phyloP scores from a whole-genome alignment of 2,113 vertebrate species.

The Poeciliopsis prolifica region DNA sequence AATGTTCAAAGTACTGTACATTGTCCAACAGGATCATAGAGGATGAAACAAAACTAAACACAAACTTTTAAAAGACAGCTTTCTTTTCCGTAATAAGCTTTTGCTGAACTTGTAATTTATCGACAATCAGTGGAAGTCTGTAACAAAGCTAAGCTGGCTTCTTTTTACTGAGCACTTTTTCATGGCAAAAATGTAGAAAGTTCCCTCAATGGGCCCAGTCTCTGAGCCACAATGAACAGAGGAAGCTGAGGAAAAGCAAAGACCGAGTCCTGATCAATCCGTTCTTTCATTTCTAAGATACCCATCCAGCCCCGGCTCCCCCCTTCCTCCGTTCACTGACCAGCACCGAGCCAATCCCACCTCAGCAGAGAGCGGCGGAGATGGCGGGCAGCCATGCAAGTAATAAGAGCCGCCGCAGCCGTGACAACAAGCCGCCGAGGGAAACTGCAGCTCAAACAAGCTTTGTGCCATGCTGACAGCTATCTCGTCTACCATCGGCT shows the following conservation, averaged over 20 bases:
- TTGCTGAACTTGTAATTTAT: conserved; percentile 2
- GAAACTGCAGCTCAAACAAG: conserved; percentile 70
- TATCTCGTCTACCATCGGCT: conserved; percentile 72
- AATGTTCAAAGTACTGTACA: background rate
- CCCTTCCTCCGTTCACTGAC: conserved; percentile 45
- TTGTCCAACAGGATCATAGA: conserved; percentile 33
- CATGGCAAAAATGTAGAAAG: conserved; percentile 54
- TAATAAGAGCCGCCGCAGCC: conserved; percentile 65
- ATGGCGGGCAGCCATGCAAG: conserved; percentile 62
- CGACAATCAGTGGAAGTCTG: conserved; percentile 33
- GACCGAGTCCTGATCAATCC: conserved; percentile 77
- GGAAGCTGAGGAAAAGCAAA: conserved; percentile 74
- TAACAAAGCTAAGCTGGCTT: conserved; percentile 50
- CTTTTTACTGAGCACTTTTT: conserved; percentile 46
- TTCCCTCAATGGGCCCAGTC: conserved; percentile 80
- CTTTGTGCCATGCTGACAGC: conserved; percentile 74
- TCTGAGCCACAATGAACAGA: conserved; percentile 79
- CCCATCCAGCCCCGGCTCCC: conserved; percentile 47
- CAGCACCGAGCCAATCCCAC: conserved; percentile 66
- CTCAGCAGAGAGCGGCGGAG: conserved; percentile 43
- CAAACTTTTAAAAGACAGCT: background rate
- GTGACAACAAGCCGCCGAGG: conserved; percentile 62
- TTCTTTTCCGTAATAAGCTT: conserved; percentile 4
- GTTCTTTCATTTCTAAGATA: conserved; percentile 77
- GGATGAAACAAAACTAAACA: background rate